Evolutionary conservation across 2,888 invertebrate genomes (phyloP), one percentile per base, ranked within the genome.

Genomic region (Ligdia adustata): DNA sequence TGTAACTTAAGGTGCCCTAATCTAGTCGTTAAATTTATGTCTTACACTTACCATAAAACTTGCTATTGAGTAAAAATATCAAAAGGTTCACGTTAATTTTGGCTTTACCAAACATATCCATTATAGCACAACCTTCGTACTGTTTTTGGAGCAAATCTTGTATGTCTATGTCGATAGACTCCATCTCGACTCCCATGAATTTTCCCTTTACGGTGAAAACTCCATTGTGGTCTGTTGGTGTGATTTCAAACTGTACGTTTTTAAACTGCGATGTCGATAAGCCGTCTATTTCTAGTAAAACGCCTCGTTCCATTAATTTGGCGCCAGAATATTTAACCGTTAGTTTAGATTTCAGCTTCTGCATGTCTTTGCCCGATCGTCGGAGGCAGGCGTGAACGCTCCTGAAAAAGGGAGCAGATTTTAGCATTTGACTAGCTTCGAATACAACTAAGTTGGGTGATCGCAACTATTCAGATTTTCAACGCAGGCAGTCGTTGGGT

Each of bases 61-160:
- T 95, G 64, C 92, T 93, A 76, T 95, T 95, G 18, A 95, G 80
- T 52, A 95, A 89, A 73, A 93, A 94, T 56, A 95, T 91, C 28
- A 95, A 87, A 29, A 95, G 90, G 75, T 95, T 95, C 9, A 95
- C 94, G 69, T 95, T 95, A 58, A 95, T 92, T 77, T 94, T 93
- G 12, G 95, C 95, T 75, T 93, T 94, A n/a, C 94, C 94, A 69
- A 95, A 95, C 90, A 96, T 92, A 61, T 94, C 93, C 92, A 95
- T 94, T 13, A 95, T 93, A 14, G 94, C 91, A 29, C 93, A 92
- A 12, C 95, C 95, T 72, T 95, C 95, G 63, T 94, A 95, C 72
- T 96, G 95, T 52, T 94, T 90, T 70, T 95, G 94, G 9, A 96
- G 84, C 20, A 95, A 80, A 68, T 94, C 93, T 87, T 95, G 92